Evolutionary conservation across 1,140 invertebrate genomes (phyloP).

Genomic region (Lineus longissimus): DNA sequence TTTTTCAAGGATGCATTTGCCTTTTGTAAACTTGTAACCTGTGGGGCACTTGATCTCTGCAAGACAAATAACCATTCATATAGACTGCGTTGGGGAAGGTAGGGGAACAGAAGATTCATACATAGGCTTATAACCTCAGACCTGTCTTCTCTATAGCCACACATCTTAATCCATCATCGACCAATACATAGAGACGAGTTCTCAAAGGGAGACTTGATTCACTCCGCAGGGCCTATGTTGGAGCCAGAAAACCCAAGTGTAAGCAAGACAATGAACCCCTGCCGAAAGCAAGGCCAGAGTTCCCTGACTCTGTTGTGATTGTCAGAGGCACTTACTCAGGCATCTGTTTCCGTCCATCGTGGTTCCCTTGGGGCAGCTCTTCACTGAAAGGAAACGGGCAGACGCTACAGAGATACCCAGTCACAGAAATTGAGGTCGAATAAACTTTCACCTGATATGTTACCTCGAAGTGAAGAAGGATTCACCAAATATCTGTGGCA

Average conservation of each 20-base stretch:
- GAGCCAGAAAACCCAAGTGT: too few species aligned
- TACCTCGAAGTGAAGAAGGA: too few species aligned
- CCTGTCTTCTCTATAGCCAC: background rate
- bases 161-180: background rate
- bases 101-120: too few species aligned
- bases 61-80: background rate
- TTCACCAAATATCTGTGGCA: too few species aligned
- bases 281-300: too few species aligned
- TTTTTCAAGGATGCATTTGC: background rate
- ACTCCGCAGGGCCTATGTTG: too few species aligned
- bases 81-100: background rate
- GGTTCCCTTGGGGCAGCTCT: background rate
- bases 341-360: background rate
- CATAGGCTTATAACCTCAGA: background rate
- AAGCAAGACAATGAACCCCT: too few species aligned
- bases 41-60: conserved; percentile 1
- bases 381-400: background rate
- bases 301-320: too few species aligned
- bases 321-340: background rate
- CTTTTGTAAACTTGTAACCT: background rate
- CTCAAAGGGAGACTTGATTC: background rate
- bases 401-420: too few species aligned
- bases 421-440: too few species aligned
- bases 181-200: background rate
- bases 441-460: too few species aligned